Evolutionary conservation across 2,797 vertebrate species (phyloP).

Genomic region (Oreochromis grahami): DNA sequence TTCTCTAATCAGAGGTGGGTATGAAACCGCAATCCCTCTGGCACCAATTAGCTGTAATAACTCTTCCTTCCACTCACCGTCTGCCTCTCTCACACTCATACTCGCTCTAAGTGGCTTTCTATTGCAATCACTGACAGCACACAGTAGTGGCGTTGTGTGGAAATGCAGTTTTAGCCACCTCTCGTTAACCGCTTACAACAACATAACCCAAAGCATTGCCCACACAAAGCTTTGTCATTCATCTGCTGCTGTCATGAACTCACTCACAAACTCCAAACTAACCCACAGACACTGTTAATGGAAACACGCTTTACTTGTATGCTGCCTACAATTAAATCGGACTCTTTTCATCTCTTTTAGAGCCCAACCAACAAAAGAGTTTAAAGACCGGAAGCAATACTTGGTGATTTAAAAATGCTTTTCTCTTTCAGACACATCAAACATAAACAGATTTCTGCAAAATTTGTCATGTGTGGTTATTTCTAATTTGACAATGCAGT

Average conservation of each 20-base stretch:
- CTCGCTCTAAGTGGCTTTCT: constrained; percentile 6
- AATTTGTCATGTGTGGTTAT: background rate
- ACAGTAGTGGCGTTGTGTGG: background rate
- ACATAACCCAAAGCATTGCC: background rate
- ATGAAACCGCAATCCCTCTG: constrained; percentile 22
- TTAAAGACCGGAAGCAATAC: background rate
- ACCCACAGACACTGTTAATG: constrained; percentile 11
- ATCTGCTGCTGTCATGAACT: constrained; percentile 10
- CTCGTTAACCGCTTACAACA: background rate
- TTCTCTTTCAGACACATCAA: background rate
- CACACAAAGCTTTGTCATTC: constrained; percentile 12
- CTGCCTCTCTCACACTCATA: background rate
- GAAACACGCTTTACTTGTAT: background rate
- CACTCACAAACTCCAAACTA: background rate
- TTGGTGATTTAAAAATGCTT: background rate
- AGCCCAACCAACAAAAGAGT: background rate
- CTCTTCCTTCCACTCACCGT: background rate
- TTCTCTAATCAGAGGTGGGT: constrained; percentile 26
- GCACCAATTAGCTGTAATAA: constrained; percentile 11
- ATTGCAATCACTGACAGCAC: constrained; percentile 29
- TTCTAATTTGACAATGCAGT: background rate
- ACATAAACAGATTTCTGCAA: background rate
- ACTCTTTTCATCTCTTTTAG: background rate
- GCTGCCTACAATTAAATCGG: background rate
- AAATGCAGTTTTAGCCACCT: constrained; percentile 15